A percentile compares a stretch with the other conserved stretches of the same genome.
Conservation (phyloP, 2,113 vertebrate species). For the Nesoenas mayeri region DNA sequence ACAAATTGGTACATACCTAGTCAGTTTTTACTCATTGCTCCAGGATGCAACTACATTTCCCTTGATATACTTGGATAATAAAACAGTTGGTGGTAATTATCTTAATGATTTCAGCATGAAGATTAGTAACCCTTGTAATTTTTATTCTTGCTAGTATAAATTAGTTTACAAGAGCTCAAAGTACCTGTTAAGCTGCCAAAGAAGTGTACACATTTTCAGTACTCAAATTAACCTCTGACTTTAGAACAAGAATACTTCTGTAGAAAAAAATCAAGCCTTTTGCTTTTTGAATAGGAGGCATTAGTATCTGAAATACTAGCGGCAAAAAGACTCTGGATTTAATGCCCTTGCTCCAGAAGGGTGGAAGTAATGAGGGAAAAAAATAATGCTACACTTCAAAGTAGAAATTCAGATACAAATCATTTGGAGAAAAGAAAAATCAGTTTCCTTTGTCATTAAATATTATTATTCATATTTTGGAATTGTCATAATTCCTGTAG, state of each 20-base stretch:
- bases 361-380: neutral
- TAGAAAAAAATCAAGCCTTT: neutral
- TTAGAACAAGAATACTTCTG: neutral
- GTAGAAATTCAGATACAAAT: neutral
- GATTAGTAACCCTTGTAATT: constrained; percentile 58
- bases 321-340: neutral
- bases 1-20: neutral
- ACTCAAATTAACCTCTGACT: constrained; percentile 14
- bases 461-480: neutral
- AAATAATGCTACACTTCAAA: neutral
- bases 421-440: neutral
- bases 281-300: neutral
- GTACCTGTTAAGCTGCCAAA: constrained; percentile 25
- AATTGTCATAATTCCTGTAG: neutral
- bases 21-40: constrained; percentile 3
- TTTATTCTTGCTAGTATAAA: constrained; percentile 56
- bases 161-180: constrained; percentile 47
- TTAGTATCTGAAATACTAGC: neutral
- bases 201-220: neutral
- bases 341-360: neutral
- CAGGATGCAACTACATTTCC: constrained; percentile 24
- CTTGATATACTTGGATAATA: constrained; percentile 28
- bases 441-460: neutral
- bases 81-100: constrained; percentile 57
- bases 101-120: constrained; percentile 48